Percentiles rank a stretch among this genome's conserved stretches.
Conservation (phyloP, 2,888 invertebrate species). For the Zele albiditarsus region DNA sequence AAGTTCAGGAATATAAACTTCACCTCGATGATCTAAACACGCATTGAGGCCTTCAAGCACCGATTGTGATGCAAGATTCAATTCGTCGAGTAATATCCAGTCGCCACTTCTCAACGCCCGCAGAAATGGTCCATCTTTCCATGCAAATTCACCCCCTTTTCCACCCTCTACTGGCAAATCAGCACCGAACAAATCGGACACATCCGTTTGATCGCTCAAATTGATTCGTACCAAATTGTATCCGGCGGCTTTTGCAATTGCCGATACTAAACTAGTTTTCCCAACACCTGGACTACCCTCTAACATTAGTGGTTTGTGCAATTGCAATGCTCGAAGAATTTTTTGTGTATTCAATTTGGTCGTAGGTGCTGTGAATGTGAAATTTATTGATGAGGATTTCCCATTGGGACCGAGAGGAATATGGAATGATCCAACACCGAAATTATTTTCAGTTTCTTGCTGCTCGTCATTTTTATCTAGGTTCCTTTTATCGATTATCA, state of each 20-base stretch:
- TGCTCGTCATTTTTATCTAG: slow-evolving; percentile 57
- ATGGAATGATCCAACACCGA: slow-evolving; percentile 87
- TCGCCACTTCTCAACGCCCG: slow-evolving; percentile 92
- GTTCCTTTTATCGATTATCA: slow-evolving; percentile 55
- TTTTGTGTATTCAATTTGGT: slow-evolving; percentile 88
- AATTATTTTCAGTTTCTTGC: slow-evolving; percentile 69
- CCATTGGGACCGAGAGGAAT: slow-evolving; percentile 75
- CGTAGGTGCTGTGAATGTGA: slow-evolving; percentile 85
- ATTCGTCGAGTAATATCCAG: slow-evolving; percentile 98
- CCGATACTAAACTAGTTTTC: slow-evolving; percentile 95
- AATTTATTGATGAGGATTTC: slow-evolving; percentile 70
- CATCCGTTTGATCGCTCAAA: slow-evolving; percentile 98
- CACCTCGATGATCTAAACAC: slow-evolving; percentile 97
- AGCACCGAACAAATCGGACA: slow-evolving; percentile 97
- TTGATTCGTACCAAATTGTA: slow-evolving; percentile 93
- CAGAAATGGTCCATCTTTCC: slow-evolving; percentile 97
- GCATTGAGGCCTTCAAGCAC: slow-evolving; percentile 99
- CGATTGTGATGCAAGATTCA: slow-evolving; percentile 98
- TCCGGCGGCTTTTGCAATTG: slow-evolving; percentile 89
- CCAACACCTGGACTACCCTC: slow-evolving; percentile 99
- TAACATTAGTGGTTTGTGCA: slow-evolving; percentile 93
- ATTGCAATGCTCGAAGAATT: slow-evolving; percentile 89
- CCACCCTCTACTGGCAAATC: slow-evolving; percentile 96
- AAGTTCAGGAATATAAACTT: slow-evolving; percentile 96
- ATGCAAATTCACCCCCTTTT: slow-evolving; percentile 89